Evolutionary conservation across 1,140 invertebrate genomes (phyloP), one percentile per base, ranked within the genome.

Genomic region (Drosophila virilis): DNA sequence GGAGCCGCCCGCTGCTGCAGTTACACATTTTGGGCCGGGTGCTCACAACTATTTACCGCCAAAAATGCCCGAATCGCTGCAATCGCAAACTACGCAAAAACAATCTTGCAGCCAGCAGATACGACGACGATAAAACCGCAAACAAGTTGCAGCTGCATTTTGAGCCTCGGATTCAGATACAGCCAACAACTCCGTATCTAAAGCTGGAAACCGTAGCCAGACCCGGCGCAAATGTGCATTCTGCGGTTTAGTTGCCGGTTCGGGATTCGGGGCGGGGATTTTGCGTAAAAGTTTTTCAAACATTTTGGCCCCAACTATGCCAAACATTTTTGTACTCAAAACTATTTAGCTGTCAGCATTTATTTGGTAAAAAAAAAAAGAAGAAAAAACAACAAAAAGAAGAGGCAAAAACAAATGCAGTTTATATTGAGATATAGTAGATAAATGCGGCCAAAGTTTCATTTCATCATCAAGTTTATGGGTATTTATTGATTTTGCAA

Each of bases 401-500:
- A 22, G 28, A 17, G 28, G 7, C 28, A 32, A 62, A 38, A 40
- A 37, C 33, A 12, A 54, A 33, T 51, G 54, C 32, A 51, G 46
- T 73, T 55, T 51, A 77, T 61, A 61, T 45, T 62, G 38, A 79
- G 48, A 80, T 68, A 50, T 52, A 45, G 37, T 74, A 68, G 68
- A 57, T 51, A 74, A 57, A 59, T 74, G 74, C 43, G 68, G 66
- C 66, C 52, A 57, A 85, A 85, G 61, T 81, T 85, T 78, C 58
- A 50, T 65, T 58, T 42, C 6, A 68, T 70, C 61, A 75, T 65
- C 62, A 74, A 85, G 71, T 86, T 86, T 82, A 78, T 78, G 82
- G 78, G 75, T 88, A 86, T 86, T 86, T 86, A 86, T 86, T 86
- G 82, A 86, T 86, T 86, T 86, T 72, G 72, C 45, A 78, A 82